phyloP scores from a whole-genome alignment of 2,797 vertebrate genomes.

The Neosilurus hyrtlii region DNA sequence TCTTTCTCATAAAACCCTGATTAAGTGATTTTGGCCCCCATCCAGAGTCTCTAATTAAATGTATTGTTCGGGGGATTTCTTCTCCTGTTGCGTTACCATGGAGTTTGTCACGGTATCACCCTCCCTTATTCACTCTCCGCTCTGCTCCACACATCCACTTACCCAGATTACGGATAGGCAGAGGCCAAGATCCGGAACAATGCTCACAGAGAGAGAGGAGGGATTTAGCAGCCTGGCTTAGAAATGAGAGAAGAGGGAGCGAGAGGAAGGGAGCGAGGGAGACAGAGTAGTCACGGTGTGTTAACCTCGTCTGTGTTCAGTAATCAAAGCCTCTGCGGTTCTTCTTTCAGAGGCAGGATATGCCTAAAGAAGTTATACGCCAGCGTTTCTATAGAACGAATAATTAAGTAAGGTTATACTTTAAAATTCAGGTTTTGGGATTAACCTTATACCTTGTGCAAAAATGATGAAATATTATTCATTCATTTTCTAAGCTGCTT shows the following conservation, averaged over 20 bases:
- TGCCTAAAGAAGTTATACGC: constrained; percentile 5
- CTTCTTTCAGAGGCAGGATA: constrained; percentile 62
- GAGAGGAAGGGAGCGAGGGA: constrained; percentile 3
- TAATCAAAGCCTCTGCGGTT: constrained; percentile 67
- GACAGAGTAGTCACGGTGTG: constrained; percentile 61
- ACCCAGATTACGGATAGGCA: constrained; percentile 33
- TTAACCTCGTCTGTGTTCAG: constrained; percentile 65
- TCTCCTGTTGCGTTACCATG: constrained; percentile 53
- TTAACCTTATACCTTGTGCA: neutral
- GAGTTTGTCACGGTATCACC: constrained; percentile 59
- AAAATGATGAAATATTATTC: neutral
- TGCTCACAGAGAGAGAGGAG: constrained; percentile 58
- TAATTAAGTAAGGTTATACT: neutral
- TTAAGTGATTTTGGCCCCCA: constrained; percentile 56
- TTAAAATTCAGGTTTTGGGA: neutral
- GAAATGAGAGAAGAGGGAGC: constrained; percentile 51
- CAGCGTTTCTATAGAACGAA: neutral
- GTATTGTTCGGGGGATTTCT: constrained; percentile 65
- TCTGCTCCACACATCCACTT: constrained; percentile 10
- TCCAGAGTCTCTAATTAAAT: constrained; percentile 65
- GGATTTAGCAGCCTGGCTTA: constrained; percentile 46
- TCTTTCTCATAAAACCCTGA: constrained; percentile 30
- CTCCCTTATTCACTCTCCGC: constrained; percentile 16
- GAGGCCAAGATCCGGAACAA: constrained; percentile 51
- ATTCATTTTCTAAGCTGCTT: neutral